Conservation (phyloP, 2,888 invertebrate genomes). For the Gymnosoma rotundatum region DNA sequence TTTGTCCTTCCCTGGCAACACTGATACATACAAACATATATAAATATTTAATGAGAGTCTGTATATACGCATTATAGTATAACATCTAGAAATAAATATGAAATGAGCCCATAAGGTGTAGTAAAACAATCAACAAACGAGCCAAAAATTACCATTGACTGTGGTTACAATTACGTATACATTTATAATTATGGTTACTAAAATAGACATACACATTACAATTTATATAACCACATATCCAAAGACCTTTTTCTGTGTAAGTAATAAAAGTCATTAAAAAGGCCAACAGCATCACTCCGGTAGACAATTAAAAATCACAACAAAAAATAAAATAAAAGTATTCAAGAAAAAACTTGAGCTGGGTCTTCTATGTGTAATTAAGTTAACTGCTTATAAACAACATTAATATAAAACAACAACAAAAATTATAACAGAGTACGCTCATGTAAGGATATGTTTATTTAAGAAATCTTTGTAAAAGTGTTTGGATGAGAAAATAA, state of each 20-base stretch:
- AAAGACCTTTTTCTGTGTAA: constrained; percentile 50
- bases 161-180: constrained; percentile 72
- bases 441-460: background rate
- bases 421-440: background rate
- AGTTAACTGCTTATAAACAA: constrained; percentile 57
- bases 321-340: constrained; percentile 48
- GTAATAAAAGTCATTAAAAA: constrained; percentile 65
- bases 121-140: constrained; percentile 79
- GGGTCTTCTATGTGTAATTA: constrained; percentile 53
- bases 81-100: constrained; percentile 44
- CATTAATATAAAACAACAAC: constrained; percentile 5
- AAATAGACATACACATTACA: constrained; percentile 21
- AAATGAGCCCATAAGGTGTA: constrained; percentile 79
- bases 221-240: constrained; percentile 4
- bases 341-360: constrained; percentile 31
- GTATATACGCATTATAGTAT: background rate
- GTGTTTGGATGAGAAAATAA: constrained; percentile 55
- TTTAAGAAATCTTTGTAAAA: constrained; percentile 3
- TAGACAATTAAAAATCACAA: constrained; percentile 65
- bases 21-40: background rate
- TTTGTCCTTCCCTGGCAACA: too few relatives aligned
- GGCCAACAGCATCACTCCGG: constrained; percentile 47
- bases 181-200: constrained; percentile 72
- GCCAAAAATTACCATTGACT: constrained; percentile 73
- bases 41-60: constrained; percentile 2